Evolutionary conservation across 2,797 vertebrate species (phyloP).

Genomic region (Chelidonichthys spinosus): DNA sequence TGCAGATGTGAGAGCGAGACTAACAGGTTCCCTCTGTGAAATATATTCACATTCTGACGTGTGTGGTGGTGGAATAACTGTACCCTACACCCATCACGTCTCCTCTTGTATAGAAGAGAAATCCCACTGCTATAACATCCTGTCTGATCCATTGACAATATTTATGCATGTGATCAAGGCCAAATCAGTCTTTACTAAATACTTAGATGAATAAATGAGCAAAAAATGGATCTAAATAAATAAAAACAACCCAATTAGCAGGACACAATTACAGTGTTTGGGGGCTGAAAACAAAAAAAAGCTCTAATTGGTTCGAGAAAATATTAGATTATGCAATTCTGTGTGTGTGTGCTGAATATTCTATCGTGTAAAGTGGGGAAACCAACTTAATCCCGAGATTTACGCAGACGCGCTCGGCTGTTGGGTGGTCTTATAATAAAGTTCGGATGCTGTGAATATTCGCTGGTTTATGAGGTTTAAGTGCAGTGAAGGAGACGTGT

Average conservation of each 20-base stretch:
- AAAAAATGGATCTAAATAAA: too few relatives aligned
- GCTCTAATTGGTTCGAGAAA: slow-evolving; percentile 11
- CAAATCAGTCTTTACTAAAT: slow-evolving; percentile 10
- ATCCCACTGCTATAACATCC: slow-evolving; percentile 24
- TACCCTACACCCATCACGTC: not conserved
- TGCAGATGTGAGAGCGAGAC: not conserved
- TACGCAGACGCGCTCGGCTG: not conserved
- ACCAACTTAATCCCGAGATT: slow-evolving; percentile 8
- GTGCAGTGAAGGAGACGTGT: not conserved
- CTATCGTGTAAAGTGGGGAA: not conserved
- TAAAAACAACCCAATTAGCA: slow-evolving; percentile 18
- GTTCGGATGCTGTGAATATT: not conserved
- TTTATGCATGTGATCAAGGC: not conserved
- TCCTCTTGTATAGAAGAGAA: slow-evolving; percentile 17
- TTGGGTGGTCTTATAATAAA: not conserved
- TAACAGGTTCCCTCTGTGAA: slow-evolving; percentile 2
- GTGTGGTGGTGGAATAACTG: not conserved
- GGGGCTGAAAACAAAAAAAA: slow-evolving; percentile 33
- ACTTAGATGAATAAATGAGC: not conserved
- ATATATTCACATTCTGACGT: slow-evolving; percentile 9
- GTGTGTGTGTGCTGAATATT: not conserved
- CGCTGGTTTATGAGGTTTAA: not conserved
- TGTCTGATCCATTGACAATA: slow-evolving; percentile 25
- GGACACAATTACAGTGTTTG: not conserved
- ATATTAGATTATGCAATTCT: slow-evolving; percentile 10